Percentiles rank a stretch among this genome's conserved stretches.
phyloP scores from a whole-genome alignment of 2,888 invertebrate genomes.

The Lycophotia porphyrea region DNA sequence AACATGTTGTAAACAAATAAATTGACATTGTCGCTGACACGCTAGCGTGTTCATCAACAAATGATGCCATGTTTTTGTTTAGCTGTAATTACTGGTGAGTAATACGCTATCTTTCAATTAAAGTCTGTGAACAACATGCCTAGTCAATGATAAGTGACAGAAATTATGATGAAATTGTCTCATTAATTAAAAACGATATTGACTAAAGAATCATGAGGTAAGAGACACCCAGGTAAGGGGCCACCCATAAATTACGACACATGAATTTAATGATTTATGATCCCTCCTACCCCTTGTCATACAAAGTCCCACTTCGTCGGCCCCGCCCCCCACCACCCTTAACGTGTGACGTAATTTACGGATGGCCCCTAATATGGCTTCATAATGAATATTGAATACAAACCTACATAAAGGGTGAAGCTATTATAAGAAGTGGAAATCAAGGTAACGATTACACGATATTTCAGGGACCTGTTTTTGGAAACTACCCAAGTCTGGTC shows the following conservation, averaged over 20 bases:
- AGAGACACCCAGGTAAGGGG: neutral
- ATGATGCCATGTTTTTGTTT: neutral
- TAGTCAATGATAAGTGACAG: constrained; percentile 3
- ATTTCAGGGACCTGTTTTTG: constrained; percentile 1
- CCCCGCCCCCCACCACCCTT: too few species aligned
- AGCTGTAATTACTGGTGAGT: constrained; percentile 4
- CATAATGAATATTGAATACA: too few species aligned
- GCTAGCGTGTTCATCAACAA: constrained; percentile 18
- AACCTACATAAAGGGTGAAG: too few species aligned
- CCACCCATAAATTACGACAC: too few species aligned
- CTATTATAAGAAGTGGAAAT: too few species aligned
- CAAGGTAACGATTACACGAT: constrained; percentile 9
- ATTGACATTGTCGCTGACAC: neutral
- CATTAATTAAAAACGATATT: neutral
- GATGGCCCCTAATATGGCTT: too few species aligned
- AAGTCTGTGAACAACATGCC: constrained; percentile 1
- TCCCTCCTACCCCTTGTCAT: too few species aligned
- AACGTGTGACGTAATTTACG: too few species aligned
- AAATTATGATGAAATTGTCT: neutral
- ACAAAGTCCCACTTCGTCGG: too few species aligned
- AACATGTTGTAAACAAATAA: neutral
- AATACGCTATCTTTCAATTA: constrained; percentile 9
- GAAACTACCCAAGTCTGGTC: neutral
- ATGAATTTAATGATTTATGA: too few species aligned
- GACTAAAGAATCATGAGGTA: neutral